Evolutionary conservation across 2,888 invertebrate genomes (phyloP), one percentile per base, ranked within the genome.

Genomic region (Acronicta leporina): DNA sequence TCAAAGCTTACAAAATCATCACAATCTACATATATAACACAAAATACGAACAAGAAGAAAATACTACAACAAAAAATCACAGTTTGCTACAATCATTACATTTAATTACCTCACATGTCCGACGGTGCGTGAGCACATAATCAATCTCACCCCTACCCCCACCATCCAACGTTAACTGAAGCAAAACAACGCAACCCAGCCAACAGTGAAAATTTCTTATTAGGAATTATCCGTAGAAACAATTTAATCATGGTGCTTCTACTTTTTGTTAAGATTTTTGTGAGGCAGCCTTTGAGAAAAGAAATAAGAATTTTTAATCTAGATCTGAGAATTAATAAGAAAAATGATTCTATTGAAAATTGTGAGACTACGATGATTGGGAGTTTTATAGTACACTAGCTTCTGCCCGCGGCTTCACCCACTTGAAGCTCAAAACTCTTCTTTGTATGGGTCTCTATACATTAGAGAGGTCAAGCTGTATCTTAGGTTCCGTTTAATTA

Each of bases 41-140:
- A 35, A 35, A 13, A 38, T n/a, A 38, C 5, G n/a, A 65, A 43
- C 70, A 57, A 63, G 47, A 35, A 59, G 59, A 72, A 30, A 9
- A 30, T 30, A 30, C 30, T 55, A 71, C 46, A 68, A 72, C 62
- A 75, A 51, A 70, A 72, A 80, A 73, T 71, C 71, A 59, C 64
- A 60, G 73, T 73, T 82, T 78, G 74, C 75, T 80, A 73, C 83
- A 84, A 85, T 86, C 82, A 87, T 86, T 85, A 84, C 83, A 85
- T 88, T 87, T 88, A 89, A 89, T 89, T 88, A 88, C 83, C 82
- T 86, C 82, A 84, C 85, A 83, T 84, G 86, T 83, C 84, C 79
- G 81, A 75, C 81, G 81, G 84, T 84, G 82, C 85, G 85, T 83
- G 86, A 84, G 84, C 78, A 80, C 79, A 85, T 81, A 85, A 88